Conservation (phyloP, 1,140 invertebrate species). For the Macrobrachium nipponense region DNA sequence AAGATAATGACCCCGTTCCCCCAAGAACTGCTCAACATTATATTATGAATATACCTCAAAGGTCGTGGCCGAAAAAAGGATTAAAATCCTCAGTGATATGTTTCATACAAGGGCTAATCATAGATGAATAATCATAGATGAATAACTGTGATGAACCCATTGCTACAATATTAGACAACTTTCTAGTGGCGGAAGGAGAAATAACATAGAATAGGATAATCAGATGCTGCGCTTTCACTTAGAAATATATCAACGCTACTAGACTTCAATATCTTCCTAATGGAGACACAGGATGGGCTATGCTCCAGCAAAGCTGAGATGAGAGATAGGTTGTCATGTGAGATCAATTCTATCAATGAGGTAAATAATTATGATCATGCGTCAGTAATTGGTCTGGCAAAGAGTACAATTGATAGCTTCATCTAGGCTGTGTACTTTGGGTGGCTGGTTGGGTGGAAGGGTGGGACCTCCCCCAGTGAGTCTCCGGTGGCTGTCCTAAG, state of each 20-base stretch:
- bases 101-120: constrained; percentile 38
- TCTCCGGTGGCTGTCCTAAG: too few species aligned
- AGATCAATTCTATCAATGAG: constrained; percentile 15
- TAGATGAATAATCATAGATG: constrained; percentile 33
- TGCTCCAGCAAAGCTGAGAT: constrained; percentile 30
- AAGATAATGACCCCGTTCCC: constrained; percentile 31
- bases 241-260: constrained; percentile 28
- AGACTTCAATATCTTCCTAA: constrained; percentile 31
- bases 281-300: neutral
- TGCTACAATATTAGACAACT: constrained; percentile 34
- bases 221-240: constrained; percentile 31
- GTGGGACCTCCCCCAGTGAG: too few species aligned
- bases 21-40: constrained; percentile 25
- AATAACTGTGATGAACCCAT: constrained; percentile 42
- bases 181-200: constrained; percentile 19
- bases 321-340: constrained; percentile 15
- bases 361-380: constrained; percentile 14
- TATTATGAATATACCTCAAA: constrained; percentile 36
- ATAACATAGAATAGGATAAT: constrained; percentile 26
- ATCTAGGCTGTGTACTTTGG: too few species aligned
- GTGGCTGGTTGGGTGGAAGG: too few species aligned
- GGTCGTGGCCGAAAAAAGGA: constrained; percentile 29
- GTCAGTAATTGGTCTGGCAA: neutral
- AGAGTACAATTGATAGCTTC: too few species aligned
- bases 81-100: constrained; percentile 44